Percentiles rank a stretch among this genome's conserved stretches.
Evolutionary conservation across 2,113 vertebrate species (phyloP).

Genomic region (Beaufortia kweichowensis): DNA sequence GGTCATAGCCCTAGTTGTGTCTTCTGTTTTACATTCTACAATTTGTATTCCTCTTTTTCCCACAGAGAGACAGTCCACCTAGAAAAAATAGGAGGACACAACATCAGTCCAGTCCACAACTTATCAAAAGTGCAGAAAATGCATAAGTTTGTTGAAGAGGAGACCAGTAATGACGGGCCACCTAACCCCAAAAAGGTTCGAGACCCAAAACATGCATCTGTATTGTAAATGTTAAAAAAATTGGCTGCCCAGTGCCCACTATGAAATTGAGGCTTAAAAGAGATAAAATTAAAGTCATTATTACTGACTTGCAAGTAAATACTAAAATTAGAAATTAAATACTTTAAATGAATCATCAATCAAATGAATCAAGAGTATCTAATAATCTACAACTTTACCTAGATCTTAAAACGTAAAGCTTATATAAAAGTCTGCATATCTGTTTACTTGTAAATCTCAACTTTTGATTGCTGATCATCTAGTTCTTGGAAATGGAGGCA

Average conservation of each 20-base stretch:
- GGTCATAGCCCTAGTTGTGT: no score
- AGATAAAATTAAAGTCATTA: no score
- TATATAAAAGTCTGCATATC: no score
- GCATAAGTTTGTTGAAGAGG: neutral
- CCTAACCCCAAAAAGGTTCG: neutral
- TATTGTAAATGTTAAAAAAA: neutral
- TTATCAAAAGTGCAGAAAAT: neutral
- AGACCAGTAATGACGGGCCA: slow-evolving; percentile 2
- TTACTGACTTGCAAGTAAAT: neutral
- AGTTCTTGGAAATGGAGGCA: neutral
- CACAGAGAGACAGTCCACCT: no score
- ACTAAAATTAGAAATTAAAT: neutral
- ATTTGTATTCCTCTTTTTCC: no score
- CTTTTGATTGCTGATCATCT: no score
- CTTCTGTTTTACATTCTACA: no score
- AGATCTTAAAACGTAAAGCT: no score
- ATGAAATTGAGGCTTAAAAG: no score
- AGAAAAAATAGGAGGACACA: no score
- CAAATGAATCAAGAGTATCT: neutral
- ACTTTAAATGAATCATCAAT: neutral
- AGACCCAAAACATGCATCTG: neutral
- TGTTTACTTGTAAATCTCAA: no score
- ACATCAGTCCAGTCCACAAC: neutral
- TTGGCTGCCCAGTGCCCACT: neutral
- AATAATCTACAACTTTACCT: neutral